Base-by-base conservation (phyloP, 2,888 invertebrate genomes). In the Agrotis clavis region DNA sequence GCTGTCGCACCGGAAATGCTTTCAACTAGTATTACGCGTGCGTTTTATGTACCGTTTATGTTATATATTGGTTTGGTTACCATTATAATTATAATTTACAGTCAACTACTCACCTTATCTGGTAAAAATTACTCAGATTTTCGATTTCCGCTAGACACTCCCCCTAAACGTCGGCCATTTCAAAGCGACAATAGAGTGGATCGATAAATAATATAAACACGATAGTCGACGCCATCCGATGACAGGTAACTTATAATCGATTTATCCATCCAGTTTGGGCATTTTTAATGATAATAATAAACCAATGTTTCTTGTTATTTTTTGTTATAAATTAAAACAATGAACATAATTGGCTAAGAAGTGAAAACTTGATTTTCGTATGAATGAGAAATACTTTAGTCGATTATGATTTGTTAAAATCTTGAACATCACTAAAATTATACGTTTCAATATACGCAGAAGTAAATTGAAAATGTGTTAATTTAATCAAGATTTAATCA, bases 121-220 rank as follows among this genome's bases (percentile, higher is more conserved):
- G 86, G 89, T 91, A 91, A 88, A 92, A 91, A 90, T 85, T 91
- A 93, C 91, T 87, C 89, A 90, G 89, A 92, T 93, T 91, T 89
- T 85, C 84, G 82, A 92, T 92, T 93, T 94, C 91, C 89, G 87
- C 89, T 90, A 93, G 95, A 94, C 95, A 96, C 96, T 95, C 96
- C 95, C 95, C 95, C 94, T 95, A 96, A 90, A 95, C 93, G 95
- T 95, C 96, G 94, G 96, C 96, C 96, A 96, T 96, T 96, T 95
- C 95, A 94, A 93, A 94, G 94, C 94, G 92, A 95, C 93, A 92
- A 93, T 94, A 91, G 90, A 82, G 88, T 86, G 79, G 77, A 85
- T 83, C 88, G 93, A 94, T 94, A 94, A 92, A 94, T 94, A 94
- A 88, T 78, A 79, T 74, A 78, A 74, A 77, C 82, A 72, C 47